A percentile compares a stretch with the other conserved stretches of the same genome.
These are phyloP conservation scores for Ornithoptera alexandrae DNA, from an alignment of 2,888 invertebrate species.

Conservation along the genomic window DNA sequence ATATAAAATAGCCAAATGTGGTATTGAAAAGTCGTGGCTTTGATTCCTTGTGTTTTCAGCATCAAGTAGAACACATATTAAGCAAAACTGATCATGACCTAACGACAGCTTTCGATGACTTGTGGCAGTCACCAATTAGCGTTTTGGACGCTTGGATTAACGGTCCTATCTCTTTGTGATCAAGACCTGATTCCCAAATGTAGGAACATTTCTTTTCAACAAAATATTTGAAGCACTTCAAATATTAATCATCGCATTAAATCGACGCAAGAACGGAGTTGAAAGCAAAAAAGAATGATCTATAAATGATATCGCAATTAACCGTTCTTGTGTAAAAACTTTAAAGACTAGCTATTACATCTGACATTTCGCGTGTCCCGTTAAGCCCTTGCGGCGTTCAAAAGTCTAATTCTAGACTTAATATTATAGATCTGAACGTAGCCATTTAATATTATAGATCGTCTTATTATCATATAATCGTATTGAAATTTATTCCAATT, in stretches of 20 bases:
- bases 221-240: too few relatives aligned
- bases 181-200: too few relatives aligned
- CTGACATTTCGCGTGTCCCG: conserved; percentile 16
- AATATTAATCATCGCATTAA: background rate
- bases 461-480: conserved; percentile 6
- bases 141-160: too few relatives aligned
- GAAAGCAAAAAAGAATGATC: background rate
- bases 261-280: background rate
- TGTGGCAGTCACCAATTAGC: too few relatives aligned
- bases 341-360: conserved; percentile 15
- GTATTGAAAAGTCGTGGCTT: too few relatives aligned
- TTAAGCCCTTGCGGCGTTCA: conserved; percentile 8
- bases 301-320: background rate
- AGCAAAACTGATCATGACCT: too few relatives aligned
- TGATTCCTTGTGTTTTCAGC: too few relatives aligned
- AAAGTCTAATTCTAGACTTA: conserved; percentile 10
- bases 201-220: too few relatives aligned
- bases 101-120: too few relatives aligned
- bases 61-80: too few relatives aligned
- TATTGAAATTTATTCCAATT: conserved; percentile 18
- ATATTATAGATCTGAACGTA: background rate
- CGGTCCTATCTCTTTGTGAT: too few relatives aligned
- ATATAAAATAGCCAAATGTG: too few relatives aligned
- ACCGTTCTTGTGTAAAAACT: conserved; percentile 6
- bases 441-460: conserved; percentile 9